Evolutionary conservation across 1,140 invertebrate genomes (phyloP), one percentile per base, ranked within the genome.

Genomic region (Drosophila ambigua): DNA sequence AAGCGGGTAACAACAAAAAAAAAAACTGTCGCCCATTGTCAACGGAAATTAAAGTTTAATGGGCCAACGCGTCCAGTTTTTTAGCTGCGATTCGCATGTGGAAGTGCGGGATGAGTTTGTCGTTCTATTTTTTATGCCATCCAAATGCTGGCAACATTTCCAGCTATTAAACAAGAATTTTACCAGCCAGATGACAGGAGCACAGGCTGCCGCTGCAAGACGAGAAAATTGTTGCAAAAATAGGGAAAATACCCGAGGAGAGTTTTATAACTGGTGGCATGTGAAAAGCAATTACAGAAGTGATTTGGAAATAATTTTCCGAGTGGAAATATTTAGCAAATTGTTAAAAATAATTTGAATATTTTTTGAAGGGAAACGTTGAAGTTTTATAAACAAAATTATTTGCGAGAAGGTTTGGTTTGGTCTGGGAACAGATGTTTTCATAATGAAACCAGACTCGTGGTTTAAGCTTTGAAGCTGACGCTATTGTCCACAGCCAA

Each of bases 1-100:
- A 52, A 61, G 9, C 4, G 39, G n/a, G 35, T 13, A 11, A 11
- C 0, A 49, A 11, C 13, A 6, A 11, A 31, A 50, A 68, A 54
- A 68, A 75, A 76, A 68, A 76, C 13, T 75, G 52, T 15, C 64
- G 46, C 58, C 23, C 54, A 72, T 74, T 74, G 51, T 23, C 55
- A 80, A 59, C 77, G 68, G 73, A 85, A 85, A 85, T 85, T 74
- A 80, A 80, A 85, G 77, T 81, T 82, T 77, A 81, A 77, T 81
- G 68, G 72, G 44, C 20, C 46, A 49, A 46, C 61, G 49, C 52
- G 50, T 52, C 46, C 43, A 44, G 7, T 57, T 76, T 76, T 72
- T 31, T 39, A 31, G 28, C 59, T 39, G 11, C 11, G 24, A 24
- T 15, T 57, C 35, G 16, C 15, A 35, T 44, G 57, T 72, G 20